A percentile compares a stretch with the other conserved stretches of the same genome.
phyloP scores from a whole-genome alignment of 1,140 invertebrate species.

The Steinernema feltiae region DNA sequence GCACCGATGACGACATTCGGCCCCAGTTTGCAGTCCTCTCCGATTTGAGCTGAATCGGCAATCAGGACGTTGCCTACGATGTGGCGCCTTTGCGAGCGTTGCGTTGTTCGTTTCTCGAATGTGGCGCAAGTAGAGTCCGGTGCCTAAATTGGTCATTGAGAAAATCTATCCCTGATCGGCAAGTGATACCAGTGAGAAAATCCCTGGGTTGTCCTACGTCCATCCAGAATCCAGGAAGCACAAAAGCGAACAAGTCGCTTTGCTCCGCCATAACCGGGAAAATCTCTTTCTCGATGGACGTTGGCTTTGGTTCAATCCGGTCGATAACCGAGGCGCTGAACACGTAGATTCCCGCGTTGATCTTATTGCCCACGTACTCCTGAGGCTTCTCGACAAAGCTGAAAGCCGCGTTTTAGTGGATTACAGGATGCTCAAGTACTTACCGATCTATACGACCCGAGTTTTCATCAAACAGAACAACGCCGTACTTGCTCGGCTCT shows the following conservation, averaged over 20 bases:
- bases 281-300: conserved; percentile 92
- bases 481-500: too few relatives aligned
- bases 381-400: conserved; percentile 95
- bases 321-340: conserved; percentile 82
- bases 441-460: conserved; percentile 73
- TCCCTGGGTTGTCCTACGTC: conserved; percentile 99
- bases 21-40: conserved; percentile 87
- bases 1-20: conserved; percentile 96
- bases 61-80: conserved; percentile 64
- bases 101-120: conserved; percentile 72
- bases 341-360: conserved; percentile 98
- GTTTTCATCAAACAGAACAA: conserved; percentile 74
- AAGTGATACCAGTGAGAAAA: conserved; percentile 80
- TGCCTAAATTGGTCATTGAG: too few relatives aligned
- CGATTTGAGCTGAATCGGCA: conserved; percentile 84
- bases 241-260: conserved; percentile 82
- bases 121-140: conserved; percentile 66
- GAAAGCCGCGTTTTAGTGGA: neutral
- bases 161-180: too few relatives aligned
- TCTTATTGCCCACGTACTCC: too few relatives aligned
- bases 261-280: too few relatives aligned
- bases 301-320: conserved; percentile 78
- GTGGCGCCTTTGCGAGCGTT: conserved; percentile 67
- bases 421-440: neutral
- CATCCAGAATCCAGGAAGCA: conserved; percentile 94